These are phyloP conservation scores for Mantis religiosa DNA, from an alignment of 2,888 invertebrate species.

Conservation along the genomic window DNA sequence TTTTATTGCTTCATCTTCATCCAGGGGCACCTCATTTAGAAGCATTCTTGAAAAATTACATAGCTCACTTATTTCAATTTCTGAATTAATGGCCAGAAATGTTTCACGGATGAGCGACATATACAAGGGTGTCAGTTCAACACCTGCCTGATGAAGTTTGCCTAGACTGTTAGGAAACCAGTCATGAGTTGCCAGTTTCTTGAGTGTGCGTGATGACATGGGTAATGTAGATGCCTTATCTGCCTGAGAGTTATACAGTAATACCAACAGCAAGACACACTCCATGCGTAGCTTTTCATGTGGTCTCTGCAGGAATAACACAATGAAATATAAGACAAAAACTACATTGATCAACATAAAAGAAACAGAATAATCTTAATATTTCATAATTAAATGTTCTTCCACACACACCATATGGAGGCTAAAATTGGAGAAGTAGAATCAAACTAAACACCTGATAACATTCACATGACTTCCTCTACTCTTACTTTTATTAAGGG, in stretches of 20 bases:
- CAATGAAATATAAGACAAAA: not conserved
- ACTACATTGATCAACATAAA: no score
- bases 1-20: not conserved
- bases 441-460: no score
- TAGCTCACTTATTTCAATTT: conserved; percentile 47
- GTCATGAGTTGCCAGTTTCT: conserved; percentile 47
- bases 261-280: conserved; percentile 60
- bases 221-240: conserved; percentile 42
- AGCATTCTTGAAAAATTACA: conserved; percentile 55
- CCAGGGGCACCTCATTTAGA: conserved; percentile 54
- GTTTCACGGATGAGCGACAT: conserved; percentile 53
- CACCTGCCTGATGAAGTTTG: conserved; percentile 52
- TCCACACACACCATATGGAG: no score
- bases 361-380: no score
- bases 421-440: no score
- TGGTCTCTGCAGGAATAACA: conserved; percentile 39
- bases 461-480: no score
- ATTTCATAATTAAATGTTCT: no score
- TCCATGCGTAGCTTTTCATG: conserved; percentile 57
- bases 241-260: conserved; percentile 65
- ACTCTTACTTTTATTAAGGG: no score
- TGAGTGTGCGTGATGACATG: conserved; percentile 53
- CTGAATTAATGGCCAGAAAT: conserved; percentile 48
- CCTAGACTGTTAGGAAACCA: conserved; percentile 52
- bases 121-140: conserved; percentile 55